Conservation (phyloP, 2,888 invertebrate genomes). For the Drosophila longiperda region DNA sequence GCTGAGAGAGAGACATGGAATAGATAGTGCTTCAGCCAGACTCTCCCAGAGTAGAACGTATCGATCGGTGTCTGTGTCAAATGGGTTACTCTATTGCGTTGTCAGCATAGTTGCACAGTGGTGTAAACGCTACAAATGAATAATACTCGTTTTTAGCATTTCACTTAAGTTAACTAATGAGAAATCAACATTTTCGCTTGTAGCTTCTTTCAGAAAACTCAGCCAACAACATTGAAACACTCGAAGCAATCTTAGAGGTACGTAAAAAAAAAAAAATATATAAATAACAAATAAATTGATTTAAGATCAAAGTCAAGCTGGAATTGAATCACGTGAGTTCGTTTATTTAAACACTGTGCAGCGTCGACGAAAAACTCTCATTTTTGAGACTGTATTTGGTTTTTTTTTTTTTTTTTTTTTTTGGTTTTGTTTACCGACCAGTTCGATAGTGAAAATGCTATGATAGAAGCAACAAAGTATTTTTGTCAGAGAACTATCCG, state of each 20-base stretch:
- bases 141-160: background rate
- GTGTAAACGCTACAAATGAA: background rate
- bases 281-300: background rate
- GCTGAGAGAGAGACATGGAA: conserved; percentile 4
- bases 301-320: background rate
- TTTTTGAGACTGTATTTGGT: conserved; percentile 36
- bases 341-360: conserved; percentile 38
- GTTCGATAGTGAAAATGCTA: conserved; percentile 46
- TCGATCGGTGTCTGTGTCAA: conserved; percentile 49
- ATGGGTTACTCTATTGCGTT: conserved; percentile 61
- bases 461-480: conserved; percentile 49
- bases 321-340: background rate
- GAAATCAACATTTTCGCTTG: background rate
- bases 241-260: background rate
- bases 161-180: background rate
- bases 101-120: conserved; percentile 55
- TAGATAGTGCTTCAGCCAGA: background rate
- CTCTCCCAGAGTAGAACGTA: conserved; percentile 7
- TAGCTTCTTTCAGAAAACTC: too few species aligned
- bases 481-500: conserved; percentile 38
- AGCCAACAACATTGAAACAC: conserved; percentile 4
- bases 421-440: conserved; percentile 9
- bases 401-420: conserved; percentile 2
- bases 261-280: background rate
- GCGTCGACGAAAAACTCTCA: conserved; percentile 3